Conservation (phyloP, 2,888 invertebrate genomes). For the Cataglyphis livida region DNA sequence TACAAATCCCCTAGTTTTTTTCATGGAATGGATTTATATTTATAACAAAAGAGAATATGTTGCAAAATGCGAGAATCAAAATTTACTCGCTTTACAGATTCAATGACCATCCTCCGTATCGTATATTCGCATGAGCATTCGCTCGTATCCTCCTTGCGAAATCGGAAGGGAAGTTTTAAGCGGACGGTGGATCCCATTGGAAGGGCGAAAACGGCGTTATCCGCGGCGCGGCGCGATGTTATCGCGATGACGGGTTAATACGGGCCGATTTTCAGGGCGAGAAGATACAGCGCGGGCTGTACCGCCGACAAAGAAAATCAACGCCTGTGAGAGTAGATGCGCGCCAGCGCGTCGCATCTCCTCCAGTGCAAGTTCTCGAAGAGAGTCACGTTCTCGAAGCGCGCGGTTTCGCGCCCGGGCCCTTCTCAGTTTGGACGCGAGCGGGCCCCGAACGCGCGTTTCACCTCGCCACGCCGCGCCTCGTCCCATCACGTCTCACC, state of each 20-base stretch:
- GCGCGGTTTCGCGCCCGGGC: conserved; percentile 11
- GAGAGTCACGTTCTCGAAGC: conserved; percentile 41
- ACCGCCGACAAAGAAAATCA: conserved; percentile 47
- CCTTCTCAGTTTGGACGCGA: conserved; percentile 28
- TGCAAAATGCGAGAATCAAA: neutral
- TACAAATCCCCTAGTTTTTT: neutral
- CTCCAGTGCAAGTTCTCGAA: conserved; percentile 6
- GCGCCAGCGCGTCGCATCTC: neutral
- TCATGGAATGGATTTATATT: neutral
- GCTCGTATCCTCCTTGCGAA: neutral
- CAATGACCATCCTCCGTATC: conserved; percentile 29
- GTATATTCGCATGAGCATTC: neutral
- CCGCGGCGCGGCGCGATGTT: conserved; percentile 30
- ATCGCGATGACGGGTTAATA: conserved; percentile 54
- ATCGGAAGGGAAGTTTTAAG: conserved; percentile 8
- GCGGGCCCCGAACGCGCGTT: conserved; percentile 47
- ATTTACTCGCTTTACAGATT: neutral
- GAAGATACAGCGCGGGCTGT: conserved; percentile 12
- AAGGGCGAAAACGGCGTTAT: conserved; percentile 36
- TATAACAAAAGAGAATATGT: neutral
- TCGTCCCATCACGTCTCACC: conserved; percentile 17
- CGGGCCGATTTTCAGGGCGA: conserved; percentile 39
- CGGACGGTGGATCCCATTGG: neutral
- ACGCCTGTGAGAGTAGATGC: conserved; percentile 38
- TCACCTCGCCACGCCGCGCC: neutral